Evolutionary conservation across 2,888 invertebrate species (phyloP).

Genomic region (Caenorhabditis drosophilae): DNA sequence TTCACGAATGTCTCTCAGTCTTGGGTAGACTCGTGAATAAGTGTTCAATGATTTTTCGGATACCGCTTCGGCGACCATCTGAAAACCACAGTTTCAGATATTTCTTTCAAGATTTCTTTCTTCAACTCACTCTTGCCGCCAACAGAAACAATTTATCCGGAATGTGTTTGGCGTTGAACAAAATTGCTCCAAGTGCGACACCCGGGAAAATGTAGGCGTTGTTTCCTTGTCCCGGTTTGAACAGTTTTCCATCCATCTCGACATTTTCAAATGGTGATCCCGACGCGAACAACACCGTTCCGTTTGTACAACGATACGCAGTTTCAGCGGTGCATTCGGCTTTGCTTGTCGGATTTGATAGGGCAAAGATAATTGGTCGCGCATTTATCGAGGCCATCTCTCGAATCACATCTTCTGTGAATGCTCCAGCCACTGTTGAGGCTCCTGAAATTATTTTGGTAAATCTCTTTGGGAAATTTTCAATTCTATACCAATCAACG

Average conservation of each 20-base stretch:
- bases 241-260: slow-evolving; percentile 80
- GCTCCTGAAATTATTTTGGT: slow-evolving; percentile 76
- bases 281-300: slow-evolving; percentile 89
- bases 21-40: slow-evolving; percentile 87
- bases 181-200: slow-evolving; percentile 87
- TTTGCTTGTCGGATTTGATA: slow-evolving; percentile 96
- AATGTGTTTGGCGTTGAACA: slow-evolving; percentile 89
- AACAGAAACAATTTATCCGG: slow-evolving; percentile 90
- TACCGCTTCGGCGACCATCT: slow-evolving; percentile 83
- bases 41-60: slow-evolving; percentile 80
- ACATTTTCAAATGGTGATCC: slow-evolving; percentile 94
- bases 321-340: slow-evolving; percentile 99
- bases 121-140: slow-evolving; percentile 80
- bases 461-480: slow-evolving; percentile 7
- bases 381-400: slow-evolving; percentile 85
- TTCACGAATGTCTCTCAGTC: slow-evolving; percentile 81
- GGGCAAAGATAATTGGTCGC: slow-evolving; percentile 90
- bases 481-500: slow-evolving; percentile 81
- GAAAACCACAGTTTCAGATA: slow-evolving; percentile 56
- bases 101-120: no score
- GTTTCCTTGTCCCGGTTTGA: slow-evolving; percentile 92
- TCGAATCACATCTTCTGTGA: slow-evolving; percentile 83
- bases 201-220: slow-evolving; percentile 98
- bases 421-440: slow-evolving; percentile 90
- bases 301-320: slow-evolving; percentile 86